These are phyloP conservation scores for Peromyscus nudipes DNA, from an alignment of 2,797 vertebrate species.

Conservation along the genomic window DNA sequence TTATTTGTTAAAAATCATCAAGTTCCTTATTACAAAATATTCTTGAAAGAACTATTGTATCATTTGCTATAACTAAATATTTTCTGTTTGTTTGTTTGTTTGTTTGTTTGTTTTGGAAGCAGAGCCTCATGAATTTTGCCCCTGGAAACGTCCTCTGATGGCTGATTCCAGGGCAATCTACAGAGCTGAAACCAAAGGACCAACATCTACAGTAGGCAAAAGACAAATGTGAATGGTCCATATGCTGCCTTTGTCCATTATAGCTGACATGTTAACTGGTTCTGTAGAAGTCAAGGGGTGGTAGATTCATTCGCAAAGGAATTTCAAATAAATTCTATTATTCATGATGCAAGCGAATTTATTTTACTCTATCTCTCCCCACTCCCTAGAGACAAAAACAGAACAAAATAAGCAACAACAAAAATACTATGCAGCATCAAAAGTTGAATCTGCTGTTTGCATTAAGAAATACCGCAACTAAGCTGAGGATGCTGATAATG, in stretches of 20 bases:
- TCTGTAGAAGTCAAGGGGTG: background rate
- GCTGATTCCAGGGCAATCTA: background rate
- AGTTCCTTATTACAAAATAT: conserved; percentile 42
- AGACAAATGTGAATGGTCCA: background rate
- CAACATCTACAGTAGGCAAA: background rate
- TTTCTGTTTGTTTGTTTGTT: background rate
- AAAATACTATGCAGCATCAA: background rate
- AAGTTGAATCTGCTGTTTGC: background rate
- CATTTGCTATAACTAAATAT: background rate
- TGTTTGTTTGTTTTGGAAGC: background rate
- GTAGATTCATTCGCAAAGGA: background rate
- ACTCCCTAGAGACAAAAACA: background rate
- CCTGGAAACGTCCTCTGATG: background rate
- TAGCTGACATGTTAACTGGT: no score
- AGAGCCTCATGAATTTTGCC: background rate
- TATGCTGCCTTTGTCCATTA: background rate
- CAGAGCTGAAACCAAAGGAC: background rate
- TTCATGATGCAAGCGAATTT: background rate
- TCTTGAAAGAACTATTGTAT: background rate
- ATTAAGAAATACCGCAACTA: background rate
- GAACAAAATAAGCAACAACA: background rate
- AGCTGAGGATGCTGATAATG: no score
- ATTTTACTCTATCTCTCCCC: background rate
- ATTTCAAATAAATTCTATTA: background rate
- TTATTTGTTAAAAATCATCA: background rate